Base-by-base conservation (phyloP, 2,797 vertebrate genomes). In the Ataeniobius toweri region DNA sequence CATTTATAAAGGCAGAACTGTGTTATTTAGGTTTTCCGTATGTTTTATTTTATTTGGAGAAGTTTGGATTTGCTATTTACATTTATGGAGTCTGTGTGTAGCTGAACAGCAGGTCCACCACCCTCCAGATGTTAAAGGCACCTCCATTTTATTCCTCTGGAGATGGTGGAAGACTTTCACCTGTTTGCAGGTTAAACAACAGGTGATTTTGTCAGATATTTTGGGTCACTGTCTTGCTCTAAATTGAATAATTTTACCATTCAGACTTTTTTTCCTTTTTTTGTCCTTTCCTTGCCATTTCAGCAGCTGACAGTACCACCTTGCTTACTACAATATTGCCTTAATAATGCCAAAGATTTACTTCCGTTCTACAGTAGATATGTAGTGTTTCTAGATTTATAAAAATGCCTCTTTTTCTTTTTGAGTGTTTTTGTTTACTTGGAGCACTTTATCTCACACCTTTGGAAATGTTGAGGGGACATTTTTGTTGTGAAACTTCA, bases 1-100 rank as follows among this genome's bases (percentile, higher is more conserved):
- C 22, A 79, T 80, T 86, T 79, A 41, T 82, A 10, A 83, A 89
- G 76, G 28, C 39, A 74, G 80, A 84, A 24, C 13, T 22, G 71
- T 77, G 56, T 24, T 2, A 6, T 74, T 67, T 36, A 36, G 36
- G 76, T 36, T 12, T 71, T 53, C 50, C 39, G 1, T n/a, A 41
- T 76, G 39, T 58, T 68, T 28, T 53, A 81, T 72, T 51, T 55
- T 36, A 8, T 22, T 73, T 26, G 53, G 61, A 18, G 1, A 69
- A 16, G 10, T 31, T 26, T 71, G 13, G n/a, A 69, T 78, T 77
- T 44, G 8, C 85, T 80, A 77, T 41, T 74, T 82, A 41, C 76
- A 36, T 59, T 63, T 81, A 26, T 58, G 13, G 24, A 26, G 59
- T 72, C 20, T 22, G 20, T 73, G 44, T 73, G 18, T 20, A 67